Percentiles rank a stretch among this genome's conserved stretches.
Evolutionary conservation across 2,113 vertebrate species (phyloP).

Genomic region (Condylura cristata): DNA sequence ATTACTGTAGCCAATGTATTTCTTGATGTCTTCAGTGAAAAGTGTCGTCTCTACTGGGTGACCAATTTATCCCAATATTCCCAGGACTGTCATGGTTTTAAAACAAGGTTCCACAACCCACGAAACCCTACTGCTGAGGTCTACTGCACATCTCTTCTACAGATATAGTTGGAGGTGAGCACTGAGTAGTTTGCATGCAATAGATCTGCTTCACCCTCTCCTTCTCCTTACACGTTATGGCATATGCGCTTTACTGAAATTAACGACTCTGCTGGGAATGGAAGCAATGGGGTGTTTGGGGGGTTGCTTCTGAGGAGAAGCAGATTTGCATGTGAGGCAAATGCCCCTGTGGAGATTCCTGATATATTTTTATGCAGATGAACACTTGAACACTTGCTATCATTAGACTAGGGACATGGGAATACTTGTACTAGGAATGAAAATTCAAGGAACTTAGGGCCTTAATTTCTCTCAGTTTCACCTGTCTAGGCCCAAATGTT

Average conservation of each 20-base stretch:
- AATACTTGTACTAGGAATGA: not conserved
- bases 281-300: not conserved
- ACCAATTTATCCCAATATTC: not conserved
- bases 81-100: not conserved
- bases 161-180: not conserved
- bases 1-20: not conserved
- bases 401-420: not conserved
- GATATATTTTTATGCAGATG: not conserved
- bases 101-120: conserved; percentile 2
- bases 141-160: not conserved
- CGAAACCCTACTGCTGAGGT: not conserved
- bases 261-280: not conserved
- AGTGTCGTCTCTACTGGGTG: not conserved
- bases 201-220: not conserved
- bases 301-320: not conserved
- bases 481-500: conserved; percentile 45
- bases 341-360: not conserved
- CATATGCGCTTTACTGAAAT: not conserved
- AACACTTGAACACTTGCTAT: not conserved
- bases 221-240: not conserved
- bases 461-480: conserved; percentile 24
- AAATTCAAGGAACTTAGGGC: not conserved
- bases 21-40: not conserved
- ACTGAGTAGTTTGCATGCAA: not conserved
- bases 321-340: not conserved